These are phyloP conservation scores for Lagria hirta DNA, from an alignment of 2,888 invertebrate genomes.

Conservation along the genomic window DNA sequence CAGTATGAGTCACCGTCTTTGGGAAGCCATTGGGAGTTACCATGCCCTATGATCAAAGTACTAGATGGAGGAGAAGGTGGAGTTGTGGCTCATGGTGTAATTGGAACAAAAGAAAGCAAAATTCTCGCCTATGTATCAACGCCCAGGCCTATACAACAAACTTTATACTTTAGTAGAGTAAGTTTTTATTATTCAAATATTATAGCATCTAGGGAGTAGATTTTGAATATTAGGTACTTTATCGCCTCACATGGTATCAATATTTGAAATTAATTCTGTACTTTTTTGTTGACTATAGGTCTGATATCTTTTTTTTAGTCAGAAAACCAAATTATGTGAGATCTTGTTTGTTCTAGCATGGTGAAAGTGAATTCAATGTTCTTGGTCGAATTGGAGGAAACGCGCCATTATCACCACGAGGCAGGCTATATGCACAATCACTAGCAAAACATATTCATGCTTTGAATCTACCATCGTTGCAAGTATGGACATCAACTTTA, in stretches of 20 bases:
- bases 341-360: constrained; percentile 66
- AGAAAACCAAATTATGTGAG: constrained; percentile 4
- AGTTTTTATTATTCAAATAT: no score
- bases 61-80: constrained; percentile 66
- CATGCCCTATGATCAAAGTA: constrained; percentile 58
- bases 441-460: constrained; percentile 72
- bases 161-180: constrained; percentile 88
- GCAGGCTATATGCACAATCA: constrained; percentile 74
- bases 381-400: constrained; percentile 91
- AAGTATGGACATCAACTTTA: constrained; percentile 89
- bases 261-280: no score
- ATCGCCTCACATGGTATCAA: no score
- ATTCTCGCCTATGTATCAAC: constrained; percentile 88
- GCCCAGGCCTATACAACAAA: constrained; percentile 80
- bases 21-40: constrained; percentile 52
- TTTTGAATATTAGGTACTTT: neutral
- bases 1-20: constrained; percentile 78
- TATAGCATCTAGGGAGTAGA: neutral
- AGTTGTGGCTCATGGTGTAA: constrained; percentile 69
- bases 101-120: constrained; percentile 79
- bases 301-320: neutral
- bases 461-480: constrained; percentile 68
- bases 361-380: constrained; percentile 90
- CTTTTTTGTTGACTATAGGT: neutral
- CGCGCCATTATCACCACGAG: constrained; percentile 79